phyloP scores from a whole-genome alignment of 2,113 vertebrate species.

The Cottus gobio region DNA sequence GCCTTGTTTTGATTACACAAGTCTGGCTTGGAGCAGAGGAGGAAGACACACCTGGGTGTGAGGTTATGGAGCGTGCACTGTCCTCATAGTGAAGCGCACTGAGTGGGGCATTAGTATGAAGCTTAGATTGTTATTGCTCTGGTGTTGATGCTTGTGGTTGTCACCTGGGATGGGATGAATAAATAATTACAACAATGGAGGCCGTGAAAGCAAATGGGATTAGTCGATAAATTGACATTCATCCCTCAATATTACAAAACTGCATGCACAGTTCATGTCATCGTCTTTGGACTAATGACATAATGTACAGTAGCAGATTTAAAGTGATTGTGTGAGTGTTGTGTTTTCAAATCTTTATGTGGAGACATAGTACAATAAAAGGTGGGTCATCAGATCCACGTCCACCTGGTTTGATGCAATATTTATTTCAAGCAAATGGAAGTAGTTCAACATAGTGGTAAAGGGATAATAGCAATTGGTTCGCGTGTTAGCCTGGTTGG shows the following conservation, averaged over 20 bases:
- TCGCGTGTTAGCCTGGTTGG: background rate
- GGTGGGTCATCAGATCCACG: background rate
- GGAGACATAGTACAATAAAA: background rate
- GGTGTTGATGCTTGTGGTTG: background rate
- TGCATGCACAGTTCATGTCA: background rate
- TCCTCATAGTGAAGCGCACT: background rate
- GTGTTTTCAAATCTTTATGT: background rate
- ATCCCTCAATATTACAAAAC: slow-evolving; percentile 2
- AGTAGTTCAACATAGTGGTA: background rate
- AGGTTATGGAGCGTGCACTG: slow-evolving; percentile 54
- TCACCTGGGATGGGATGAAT: slow-evolving; percentile 1
- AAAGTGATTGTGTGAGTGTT: background rate
- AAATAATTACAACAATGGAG: slow-evolving; percentile 1
- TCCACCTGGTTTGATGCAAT: background rate
- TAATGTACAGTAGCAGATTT: background rate
- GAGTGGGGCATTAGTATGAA: background rate
- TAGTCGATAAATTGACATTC: background rate
- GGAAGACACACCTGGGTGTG: slow-evolving; percentile 69
- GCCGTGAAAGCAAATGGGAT: background rate
- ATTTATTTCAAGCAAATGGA: background rate
- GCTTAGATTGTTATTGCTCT: background rate
- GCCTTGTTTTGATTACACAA: slow-evolving; percentile 56
- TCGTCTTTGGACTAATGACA: background rate
- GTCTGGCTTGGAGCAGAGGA: slow-evolving; percentile 60
- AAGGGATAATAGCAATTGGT: too few relatives aligned